These are phyloP conservation scores for Python bivittatus DNA, from an alignment of 2,113 vertebrate species.

Conservation along the genomic window DNA sequence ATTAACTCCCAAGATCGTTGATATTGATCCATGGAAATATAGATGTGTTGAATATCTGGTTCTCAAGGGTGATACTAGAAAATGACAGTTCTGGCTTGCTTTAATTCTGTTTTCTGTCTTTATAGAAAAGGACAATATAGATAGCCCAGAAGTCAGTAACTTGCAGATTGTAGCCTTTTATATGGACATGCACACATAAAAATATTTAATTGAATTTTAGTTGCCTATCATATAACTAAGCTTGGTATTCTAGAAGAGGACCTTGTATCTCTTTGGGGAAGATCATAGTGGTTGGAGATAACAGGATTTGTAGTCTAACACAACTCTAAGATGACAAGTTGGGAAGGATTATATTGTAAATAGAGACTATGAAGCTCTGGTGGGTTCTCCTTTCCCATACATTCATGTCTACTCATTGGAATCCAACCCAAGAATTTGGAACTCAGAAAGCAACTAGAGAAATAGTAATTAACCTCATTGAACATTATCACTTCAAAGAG, in stretches of 20 bases:
- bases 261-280: background rate
- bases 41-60: background rate
- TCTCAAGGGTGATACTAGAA: background rate
- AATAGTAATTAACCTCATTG: background rate
- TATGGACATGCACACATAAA: background rate
- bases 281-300: background rate
- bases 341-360: background rate
- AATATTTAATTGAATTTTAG: background rate
- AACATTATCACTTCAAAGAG: background rate
- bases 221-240: background rate
- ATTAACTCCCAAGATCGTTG: background rate
- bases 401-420: background rate
- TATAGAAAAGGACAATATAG: background rate
- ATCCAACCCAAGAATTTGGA: background rate
- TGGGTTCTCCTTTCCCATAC: background rate
- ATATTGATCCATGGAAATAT: background rate
- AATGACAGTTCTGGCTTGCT: background rate
- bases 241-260: background rate
- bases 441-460: background rate
- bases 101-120: background rate
- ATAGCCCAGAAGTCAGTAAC: background rate
- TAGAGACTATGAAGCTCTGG: background rate
- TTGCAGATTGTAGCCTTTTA: background rate
- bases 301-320: background rate
- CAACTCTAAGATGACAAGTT: background rate